Base-by-base conservation (phyloP, 2,797 vertebrate species). In the Pantherophis alleghaniensis region DNA sequence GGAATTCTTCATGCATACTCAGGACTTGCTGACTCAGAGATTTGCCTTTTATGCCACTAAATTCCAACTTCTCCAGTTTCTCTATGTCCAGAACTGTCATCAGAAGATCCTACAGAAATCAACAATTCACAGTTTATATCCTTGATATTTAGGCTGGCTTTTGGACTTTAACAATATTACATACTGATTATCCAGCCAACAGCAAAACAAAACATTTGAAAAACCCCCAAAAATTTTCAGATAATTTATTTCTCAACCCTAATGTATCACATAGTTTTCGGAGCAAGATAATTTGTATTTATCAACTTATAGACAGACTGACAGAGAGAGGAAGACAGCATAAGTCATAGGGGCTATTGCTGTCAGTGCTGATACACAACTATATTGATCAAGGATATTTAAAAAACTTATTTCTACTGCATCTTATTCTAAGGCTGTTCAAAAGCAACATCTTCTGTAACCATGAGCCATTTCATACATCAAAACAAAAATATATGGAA, bases 31-130 rank as follows among this genome's bases (percentile, higher is more conserved):
- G 98, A 94, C 98, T 98, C 69, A 99, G 97, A 57, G 96, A 92
- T 93, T 98, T 98, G 28, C 99, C 99, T 95, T 95, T 97, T 69
- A 98, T 79, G 0, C 99, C 99, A 0, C 98, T 98, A 20, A 99
- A 98, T 95, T 99, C 99, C 0, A 99, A 53, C 95, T 98, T 99
- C 95, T 98, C 98, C 94, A 99, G 97, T 96, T 98, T 98, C 61
- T 98, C 95, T 95, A 99, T 97, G 93, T 99, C 98, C 95, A 98
- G 93, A 1, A 97, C 97, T 0, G 98, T 98, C 95, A 96, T 90
- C 95, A 99, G 96, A 93, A 99, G 94, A 53, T 96, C 97, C 99
- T 99, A 94, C 5, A 59, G 88, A 61, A 14, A 86, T 4, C 24
- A 57, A 66, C 20, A 91, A 88, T 59, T 60, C 63, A 90, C 12